Evolutionary conservation across 2,113 vertebrate species (phyloP), one percentile per base, ranked within the genome.

Genomic region (Lynx canadensis): DNA sequence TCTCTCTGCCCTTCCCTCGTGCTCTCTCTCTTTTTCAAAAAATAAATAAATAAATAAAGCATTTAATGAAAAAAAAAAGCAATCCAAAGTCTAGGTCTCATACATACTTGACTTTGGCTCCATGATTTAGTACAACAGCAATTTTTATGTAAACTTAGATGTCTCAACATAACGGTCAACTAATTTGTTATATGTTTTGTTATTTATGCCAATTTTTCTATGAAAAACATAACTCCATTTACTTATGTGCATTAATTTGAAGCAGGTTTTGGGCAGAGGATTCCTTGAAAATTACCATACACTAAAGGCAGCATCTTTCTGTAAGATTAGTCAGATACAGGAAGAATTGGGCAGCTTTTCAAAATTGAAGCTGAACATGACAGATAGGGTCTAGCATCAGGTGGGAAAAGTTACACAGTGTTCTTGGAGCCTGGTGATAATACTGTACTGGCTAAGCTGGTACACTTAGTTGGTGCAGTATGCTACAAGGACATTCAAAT

Each of bases 401-500:
- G 98, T 98, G 97, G 96, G 88, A 95, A 98, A 98, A 98, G 97
- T 98, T 96, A 98, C 97, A 96, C 95, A 95, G 82, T 98, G 97
- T 98, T 98, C 98, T 98, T 97, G 97, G 97, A 98, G 94, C 93
- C 81, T 94, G 85, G 95, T 96, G 90, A 88, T 94, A 91, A 74
- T 93, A 91, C 96, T 96, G 97, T 97, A 52, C 97, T 66, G 97
- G 94, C 83, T 97, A 96, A 95, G 98, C 97, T 97, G 92, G 97
- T 97, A 97, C 96, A 97, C 97, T 97, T 96, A 71, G 87, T 82
- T 65, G 97, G 92, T 98, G 92, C 97, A 98, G 97, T 96, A 97
- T 98, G 98, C 97, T 95, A 89, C 95, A 92, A 96, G 97, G 98
- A 98, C 97, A 95, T 96, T 97, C 97, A 98, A 97, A 98, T 97